These are phyloP conservation scores for Tineola bisselliella DNA, from an alignment of 2,888 invertebrate species.

Conservation along the genomic window DNA sequence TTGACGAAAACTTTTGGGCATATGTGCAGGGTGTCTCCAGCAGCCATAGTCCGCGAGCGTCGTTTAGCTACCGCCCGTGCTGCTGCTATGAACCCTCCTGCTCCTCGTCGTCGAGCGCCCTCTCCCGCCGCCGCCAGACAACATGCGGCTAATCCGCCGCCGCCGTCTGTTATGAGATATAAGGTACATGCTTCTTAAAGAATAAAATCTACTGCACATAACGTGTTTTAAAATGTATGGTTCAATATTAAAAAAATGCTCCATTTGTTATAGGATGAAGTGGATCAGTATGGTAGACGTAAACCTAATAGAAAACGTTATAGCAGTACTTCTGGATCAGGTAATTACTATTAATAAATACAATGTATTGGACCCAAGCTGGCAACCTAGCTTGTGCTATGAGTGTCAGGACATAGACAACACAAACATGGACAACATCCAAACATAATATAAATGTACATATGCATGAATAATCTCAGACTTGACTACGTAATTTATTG, in stretches of 20 bases:
- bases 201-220: background rate
- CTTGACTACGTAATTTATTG: conserved; percentile 6
- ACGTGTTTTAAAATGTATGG: background rate
- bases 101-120: conserved; percentile 67
- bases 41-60: conserved; percentile 72
- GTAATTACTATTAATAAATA: too few relatives aligned
- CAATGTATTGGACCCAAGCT: too few relatives aligned
- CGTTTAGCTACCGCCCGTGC: conserved; percentile 73
- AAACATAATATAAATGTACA: too few relatives aligned
- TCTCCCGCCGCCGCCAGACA: conserved; percentile 57
- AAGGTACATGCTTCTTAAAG: conserved; percentile 35
- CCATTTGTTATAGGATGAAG: conserved; percentile 42
- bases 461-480: too few relatives aligned
- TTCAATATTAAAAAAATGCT: background rate
- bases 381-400: too few relatives aligned
- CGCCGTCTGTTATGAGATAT: conserved; percentile 57
- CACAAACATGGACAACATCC: too few relatives aligned
- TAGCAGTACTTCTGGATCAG: conserved; percentile 60
- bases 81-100: conserved; percentile 79
- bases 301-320: conserved; percentile 54
- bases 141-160: conserved; percentile 69
- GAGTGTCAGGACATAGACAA: too few relatives aligned
- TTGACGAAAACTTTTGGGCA: background rate
- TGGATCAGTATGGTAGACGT: conserved; percentile 52
- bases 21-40: conserved; percentile 62